Evolutionary conservation across 2,113 vertebrate species (phyloP), one percentile per base, ranked within the genome.

Genomic region (Amblyopsis rosae): DNA sequence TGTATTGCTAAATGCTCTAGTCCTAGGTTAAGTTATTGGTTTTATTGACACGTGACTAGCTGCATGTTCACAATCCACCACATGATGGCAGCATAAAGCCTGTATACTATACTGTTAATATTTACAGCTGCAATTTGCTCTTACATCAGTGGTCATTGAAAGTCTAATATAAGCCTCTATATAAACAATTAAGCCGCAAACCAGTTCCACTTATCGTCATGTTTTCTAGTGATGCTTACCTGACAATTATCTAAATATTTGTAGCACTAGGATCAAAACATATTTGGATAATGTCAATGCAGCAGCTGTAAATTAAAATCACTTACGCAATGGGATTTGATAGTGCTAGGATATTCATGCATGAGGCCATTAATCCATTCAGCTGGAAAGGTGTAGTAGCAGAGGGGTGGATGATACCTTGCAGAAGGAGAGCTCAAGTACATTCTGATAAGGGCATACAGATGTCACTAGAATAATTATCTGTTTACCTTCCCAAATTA

Each of bases 401-500:
- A 64, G 65, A 55, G 62, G 55, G 60, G 65, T 16, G 26, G 15
- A 54, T 1, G 19, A 47, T 13, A 4, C 62, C 11, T 19, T 66
- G 74, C 82, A 86, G 86, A 83, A 82, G 86, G 82, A 81, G 64
- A 81, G 72, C 74, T 85, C 70, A 83, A 77, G 73, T 69, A 65
- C 64, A 69, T 35, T 70, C 49, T 74, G 76, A 69, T 63, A 17
- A 12, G 69, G 41, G 67, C 70, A 57, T 13, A 64, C 55, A 67
- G 72, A 62, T 32, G 48, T 54, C 35, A 53, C 62, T 59, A 58
- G 33, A 60, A 54, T 57, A 72, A 76, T 79, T 0, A 77, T 70
- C 70, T 53, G 13, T 62, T 67, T 75, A 69, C 63, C 77, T 74
- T 83, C 72, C 48, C 72, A 64, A 80, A 82, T 69, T 67, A 81